Percentiles rank a stretch among this genome's conserved stretches.
Evolutionary conservation across 2,888 invertebrate genomes (phyloP).

Genomic region (Drosophila yooni): DNA sequence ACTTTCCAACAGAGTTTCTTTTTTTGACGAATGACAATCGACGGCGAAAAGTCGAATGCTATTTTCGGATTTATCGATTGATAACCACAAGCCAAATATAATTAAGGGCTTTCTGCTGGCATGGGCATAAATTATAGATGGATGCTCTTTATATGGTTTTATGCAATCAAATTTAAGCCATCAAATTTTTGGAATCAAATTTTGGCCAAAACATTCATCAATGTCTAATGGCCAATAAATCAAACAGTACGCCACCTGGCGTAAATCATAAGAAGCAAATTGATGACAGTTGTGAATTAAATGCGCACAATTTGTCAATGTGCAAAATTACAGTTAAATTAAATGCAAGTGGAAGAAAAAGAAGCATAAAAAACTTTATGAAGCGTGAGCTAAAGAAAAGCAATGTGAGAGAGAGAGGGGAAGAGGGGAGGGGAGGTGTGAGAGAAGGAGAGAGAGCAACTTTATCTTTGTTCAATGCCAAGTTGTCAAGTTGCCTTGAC

Average conservation of each 20-base stretch:
- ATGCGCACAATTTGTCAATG: constrained; percentile 35
- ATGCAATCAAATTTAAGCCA: not conserved
- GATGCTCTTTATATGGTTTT: not conserved
- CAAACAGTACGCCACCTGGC: constrained; percentile 28
- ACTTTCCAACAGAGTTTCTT: not conserved
- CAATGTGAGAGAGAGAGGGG: constrained; percentile 22
- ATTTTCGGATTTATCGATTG: constrained; percentile 75
- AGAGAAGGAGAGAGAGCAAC: not conserved
- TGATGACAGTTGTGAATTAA: constrained; percentile 52
- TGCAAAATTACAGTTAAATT: constrained; percentile 19
- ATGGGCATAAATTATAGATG: constrained; percentile 22
- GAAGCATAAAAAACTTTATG: constrained; percentile 45
- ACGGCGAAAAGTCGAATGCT: constrained; percentile 65
- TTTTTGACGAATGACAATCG: constrained; percentile 28
- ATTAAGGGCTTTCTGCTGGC: constrained; percentile 1
- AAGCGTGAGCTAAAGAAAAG: constrained; percentile 51
- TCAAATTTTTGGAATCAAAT: not conserved
- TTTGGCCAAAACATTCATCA: not conserved
- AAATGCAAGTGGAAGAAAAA: constrained; percentile 16
- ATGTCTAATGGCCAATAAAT: constrained; percentile 11
- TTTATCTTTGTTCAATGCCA: constrained; percentile 22
- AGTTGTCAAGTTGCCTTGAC: constrained; percentile 59
- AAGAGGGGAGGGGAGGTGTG: constrained; percentile 2
- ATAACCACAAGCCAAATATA: constrained; percentile 12
- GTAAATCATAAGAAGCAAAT: constrained; percentile 41